A percentile compares a stretch with the other conserved stretches of the same genome.
Evolutionary conservation across 2,113 vertebrate genomes (phyloP).

Genomic region (Turdus rufiventris): DNA sequence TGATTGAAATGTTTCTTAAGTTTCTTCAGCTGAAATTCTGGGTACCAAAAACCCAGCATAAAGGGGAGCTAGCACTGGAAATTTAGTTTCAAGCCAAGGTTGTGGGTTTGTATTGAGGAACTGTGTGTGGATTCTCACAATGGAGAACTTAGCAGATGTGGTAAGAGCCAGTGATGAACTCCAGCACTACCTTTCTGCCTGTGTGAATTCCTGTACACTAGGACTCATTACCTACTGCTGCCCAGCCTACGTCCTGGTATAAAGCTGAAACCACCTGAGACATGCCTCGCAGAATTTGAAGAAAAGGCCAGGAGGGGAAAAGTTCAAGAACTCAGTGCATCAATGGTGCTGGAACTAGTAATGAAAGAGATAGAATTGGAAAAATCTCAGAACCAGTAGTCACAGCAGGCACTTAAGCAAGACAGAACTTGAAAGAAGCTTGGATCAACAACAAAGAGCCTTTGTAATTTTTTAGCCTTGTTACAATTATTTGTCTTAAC

Average conservation of each 20-base stretch:
- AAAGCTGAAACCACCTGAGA: neutral
- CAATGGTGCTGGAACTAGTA: neutral
- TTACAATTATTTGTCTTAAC: constrained; percentile 3
- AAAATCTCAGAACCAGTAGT: neutral
- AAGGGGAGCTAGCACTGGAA: neutral
- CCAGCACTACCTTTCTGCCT: neutral
- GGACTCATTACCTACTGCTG: neutral
- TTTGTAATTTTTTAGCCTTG: neutral
- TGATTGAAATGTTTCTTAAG: neutral
- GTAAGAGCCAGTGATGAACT: neutral
- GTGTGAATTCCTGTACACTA: rapidly evolving
- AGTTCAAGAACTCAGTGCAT: neutral
- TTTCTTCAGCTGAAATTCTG: neutral
- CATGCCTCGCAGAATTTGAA: neutral
- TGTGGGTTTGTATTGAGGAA: neutral
- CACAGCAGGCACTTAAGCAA: neutral
- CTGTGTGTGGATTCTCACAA: neutral
- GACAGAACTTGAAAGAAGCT: constrained; percentile 7
- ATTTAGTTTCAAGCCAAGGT: neutral
- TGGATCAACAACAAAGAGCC: constrained; percentile 24
- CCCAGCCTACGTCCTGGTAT: neutral
- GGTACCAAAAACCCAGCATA: neutral
- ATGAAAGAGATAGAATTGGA: neutral
- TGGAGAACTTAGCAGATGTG: rapidly evolving
- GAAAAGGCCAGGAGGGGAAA: neutral